phyloP scores from a whole-genome alignment of 2,888 invertebrate species.

The Ischnus inquisitorius region DNA sequence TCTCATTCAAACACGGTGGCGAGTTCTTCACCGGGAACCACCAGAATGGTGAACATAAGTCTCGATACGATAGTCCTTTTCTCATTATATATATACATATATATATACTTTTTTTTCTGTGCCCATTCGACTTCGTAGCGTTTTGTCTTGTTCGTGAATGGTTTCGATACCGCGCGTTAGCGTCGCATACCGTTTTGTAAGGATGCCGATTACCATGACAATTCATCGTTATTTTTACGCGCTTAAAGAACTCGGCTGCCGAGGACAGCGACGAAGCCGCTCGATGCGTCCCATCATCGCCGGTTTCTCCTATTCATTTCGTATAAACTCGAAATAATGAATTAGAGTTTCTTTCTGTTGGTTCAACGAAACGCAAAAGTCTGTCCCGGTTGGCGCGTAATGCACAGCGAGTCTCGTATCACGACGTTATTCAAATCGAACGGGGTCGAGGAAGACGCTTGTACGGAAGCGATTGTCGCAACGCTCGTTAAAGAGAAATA shows the following conservation, averaged over 20 bases:
- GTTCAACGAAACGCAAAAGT: background rate
- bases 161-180: background rate
- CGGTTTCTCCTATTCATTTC: background rate
- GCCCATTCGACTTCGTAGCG: background rate
- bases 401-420: background rate
- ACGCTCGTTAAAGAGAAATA: background rate
- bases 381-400: background rate
- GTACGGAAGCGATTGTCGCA: background rate
- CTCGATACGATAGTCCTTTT: slow-evolving; percentile 18
- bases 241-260: slow-evolving; percentile 34
- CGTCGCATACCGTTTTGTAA: slow-evolving; percentile 10
- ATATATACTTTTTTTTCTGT: background rate
- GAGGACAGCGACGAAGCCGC: background rate
- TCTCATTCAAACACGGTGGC: slow-evolving; percentile 36
- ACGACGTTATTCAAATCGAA: too few species aligned
- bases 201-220: slow-evolving; percentile 62
- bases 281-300: background rate
- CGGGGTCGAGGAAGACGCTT: background rate
- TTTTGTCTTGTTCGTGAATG: slow-evolving; percentile 19
- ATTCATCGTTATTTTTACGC: slow-evolving; percentile 61
- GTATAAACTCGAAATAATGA: slow-evolving; percentile 1
- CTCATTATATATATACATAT: background rate
- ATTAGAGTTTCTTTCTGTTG: background rate
- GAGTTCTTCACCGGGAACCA: slow-evolving; percentile 2
- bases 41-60: background rate